Percentiles rank a stretch among this genome's conserved stretches.
Conservation (phyloP, 2,797 vertebrate genomes). For the Chiloscyllium punctatum region DNA sequence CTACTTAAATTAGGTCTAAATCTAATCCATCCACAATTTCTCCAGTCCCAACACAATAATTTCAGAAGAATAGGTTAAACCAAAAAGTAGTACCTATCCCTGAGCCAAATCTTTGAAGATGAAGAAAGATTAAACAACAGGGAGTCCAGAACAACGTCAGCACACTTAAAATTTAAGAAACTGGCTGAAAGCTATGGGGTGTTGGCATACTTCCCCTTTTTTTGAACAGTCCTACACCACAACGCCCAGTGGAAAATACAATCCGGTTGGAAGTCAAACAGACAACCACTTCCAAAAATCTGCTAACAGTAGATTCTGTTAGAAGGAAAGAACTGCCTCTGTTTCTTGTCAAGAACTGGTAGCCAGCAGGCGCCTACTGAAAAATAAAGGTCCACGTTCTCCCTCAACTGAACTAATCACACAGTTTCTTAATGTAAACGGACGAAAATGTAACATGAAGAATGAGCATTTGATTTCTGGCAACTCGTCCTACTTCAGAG, state of each 20-base stretch:
- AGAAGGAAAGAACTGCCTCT: not conserved
- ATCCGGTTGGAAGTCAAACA: not conserved
- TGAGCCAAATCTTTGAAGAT: not conserved
- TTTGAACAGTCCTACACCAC: not conserved
- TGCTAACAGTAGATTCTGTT: not conserved
- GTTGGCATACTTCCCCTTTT: not conserved
- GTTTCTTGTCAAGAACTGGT: not conserved
- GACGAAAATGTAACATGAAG: not conserved
- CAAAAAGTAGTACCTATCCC: not conserved
- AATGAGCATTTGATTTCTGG: conserved; percentile 3
- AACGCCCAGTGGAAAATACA: not conserved
- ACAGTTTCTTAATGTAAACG: not conserved
- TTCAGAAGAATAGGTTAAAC: not conserved
- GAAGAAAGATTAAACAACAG: too few species aligned
- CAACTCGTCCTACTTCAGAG: not conserved
- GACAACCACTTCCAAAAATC: not conserved
- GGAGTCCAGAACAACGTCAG: not conserved
- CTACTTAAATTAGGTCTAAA: not conserved
- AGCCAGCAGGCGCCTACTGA: not conserved
- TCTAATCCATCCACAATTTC: not conserved
- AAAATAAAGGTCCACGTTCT: not conserved
- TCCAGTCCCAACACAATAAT: not conserved
- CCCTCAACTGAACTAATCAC: not conserved
- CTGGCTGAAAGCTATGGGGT: not conserved
- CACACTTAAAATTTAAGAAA: not conserved